Percentiles rank a stretch among this genome's conserved stretches.
phyloP scores from a whole-genome alignment of 2,113 vertebrate genomes.

The Climacteris rufus region DNA sequence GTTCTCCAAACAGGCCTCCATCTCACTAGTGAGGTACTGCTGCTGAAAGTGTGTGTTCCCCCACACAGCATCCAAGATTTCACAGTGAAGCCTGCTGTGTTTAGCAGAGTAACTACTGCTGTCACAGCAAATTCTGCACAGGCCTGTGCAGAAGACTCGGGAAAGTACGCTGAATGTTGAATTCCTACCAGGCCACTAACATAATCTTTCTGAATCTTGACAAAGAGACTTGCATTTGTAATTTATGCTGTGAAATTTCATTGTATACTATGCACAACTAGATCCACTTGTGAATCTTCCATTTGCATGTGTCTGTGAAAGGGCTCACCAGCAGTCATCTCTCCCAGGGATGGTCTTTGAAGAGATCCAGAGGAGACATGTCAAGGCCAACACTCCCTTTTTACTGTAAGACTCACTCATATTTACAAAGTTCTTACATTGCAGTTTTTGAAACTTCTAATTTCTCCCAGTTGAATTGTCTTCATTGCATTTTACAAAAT shows the following conservation, averaged over 20 bases:
- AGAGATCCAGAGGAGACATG: not conserved
- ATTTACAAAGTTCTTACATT: not conserved
- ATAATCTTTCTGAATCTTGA: not conserved
- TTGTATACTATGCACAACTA: not conserved
- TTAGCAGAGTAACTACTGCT: not conserved
- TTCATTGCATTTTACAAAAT: not conserved
- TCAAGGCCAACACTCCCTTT: not conserved
- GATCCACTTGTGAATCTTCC: not conserved
- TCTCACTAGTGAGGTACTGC: not conserved
- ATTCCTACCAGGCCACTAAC: not conserved
- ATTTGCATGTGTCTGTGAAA: not conserved
- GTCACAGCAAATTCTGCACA: not conserved
- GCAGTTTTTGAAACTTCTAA: not conserved
- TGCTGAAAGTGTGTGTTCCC: not conserved
- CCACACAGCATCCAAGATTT: rapidly evolving
- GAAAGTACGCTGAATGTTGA: not conserved
- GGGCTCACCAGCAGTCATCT: rapidly evolving
- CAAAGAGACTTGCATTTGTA: not conserved
- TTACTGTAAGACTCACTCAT: not conserved
- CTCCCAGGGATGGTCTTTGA: not conserved
- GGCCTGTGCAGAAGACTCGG: not conserved
- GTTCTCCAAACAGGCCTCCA: not conserved
- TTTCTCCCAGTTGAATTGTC: not conserved
- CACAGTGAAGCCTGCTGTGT: rapidly evolving
- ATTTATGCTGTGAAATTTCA: not conserved